Conservation (phyloP, 2,113 vertebrate genomes). For the Chinchilla lanigera region DNA sequence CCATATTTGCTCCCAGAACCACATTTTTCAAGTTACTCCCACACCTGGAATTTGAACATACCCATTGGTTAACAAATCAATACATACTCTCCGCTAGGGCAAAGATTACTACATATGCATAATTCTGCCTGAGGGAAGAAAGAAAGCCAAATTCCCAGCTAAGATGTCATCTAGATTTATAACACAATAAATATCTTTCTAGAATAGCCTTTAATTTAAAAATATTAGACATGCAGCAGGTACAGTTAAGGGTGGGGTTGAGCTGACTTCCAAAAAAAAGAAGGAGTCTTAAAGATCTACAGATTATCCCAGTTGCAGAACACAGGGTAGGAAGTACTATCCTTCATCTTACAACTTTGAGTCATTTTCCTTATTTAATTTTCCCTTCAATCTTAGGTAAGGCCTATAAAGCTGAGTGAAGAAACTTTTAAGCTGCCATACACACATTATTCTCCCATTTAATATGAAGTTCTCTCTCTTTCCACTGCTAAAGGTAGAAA, state of each 20-base stretch:
- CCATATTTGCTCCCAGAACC: not conserved
- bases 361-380: conserved; percentile 36
- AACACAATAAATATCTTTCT: conserved; percentile 42
- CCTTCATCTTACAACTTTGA: conserved; percentile 30
- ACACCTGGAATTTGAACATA: not conserved
- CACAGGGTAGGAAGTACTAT: not conserved
- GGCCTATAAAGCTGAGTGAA: conserved; percentile 18
- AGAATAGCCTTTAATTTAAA: conserved; percentile 13
- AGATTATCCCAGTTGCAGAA: conserved; percentile 53
- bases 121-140: not conserved
- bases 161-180: conserved; percentile 17
- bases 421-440: not conserved
- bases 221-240: not conserved
- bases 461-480: not conserved
- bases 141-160: conserved; percentile 24
- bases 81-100: not conserved
- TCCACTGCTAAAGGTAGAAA: not conserved
- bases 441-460: conserved; percentile 21
- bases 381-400: not conserved
- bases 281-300: not conserved
- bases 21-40: conserved; percentile 4
- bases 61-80: not conserved
- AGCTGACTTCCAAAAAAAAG: conserved; percentile 19
- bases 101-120: not conserved
- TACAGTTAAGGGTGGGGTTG: not conserved